These are phyloP conservation scores for Thomomys bottae DNA, from an alignment of 2,113 vertebrate genomes.

Conservation along the genomic window DNA sequence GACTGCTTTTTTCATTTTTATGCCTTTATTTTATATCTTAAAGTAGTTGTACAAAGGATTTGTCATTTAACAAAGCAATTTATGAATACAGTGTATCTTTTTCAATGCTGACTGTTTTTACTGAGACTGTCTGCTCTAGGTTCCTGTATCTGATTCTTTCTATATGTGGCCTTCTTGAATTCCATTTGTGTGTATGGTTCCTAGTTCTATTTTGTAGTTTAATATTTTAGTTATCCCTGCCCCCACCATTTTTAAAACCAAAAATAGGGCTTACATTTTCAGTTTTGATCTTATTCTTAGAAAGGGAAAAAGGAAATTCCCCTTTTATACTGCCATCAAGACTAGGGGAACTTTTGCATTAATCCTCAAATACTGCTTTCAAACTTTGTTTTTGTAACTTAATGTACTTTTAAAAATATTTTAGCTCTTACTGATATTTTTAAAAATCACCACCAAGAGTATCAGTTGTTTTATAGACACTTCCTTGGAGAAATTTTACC, in stretches of 20 bases:
- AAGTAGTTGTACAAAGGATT: no score
- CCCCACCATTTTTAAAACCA: neutral
- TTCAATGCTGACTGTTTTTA: no score
- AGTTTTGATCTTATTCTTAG: neutral
- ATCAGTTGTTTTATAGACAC: neutral
- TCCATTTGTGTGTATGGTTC: neutral
- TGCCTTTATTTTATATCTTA: no score
- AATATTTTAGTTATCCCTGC: neutral
- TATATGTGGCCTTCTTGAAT: neutral
- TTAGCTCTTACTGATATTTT: neutral
- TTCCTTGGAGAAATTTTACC: neutral
- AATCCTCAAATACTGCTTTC: neutral
- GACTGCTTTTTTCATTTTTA: neutral
- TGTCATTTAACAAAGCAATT: no score
- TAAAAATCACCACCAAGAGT: neutral
- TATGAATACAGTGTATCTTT: no score
- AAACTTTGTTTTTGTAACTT: neutral
- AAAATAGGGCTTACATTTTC: conserved; percentile 1
- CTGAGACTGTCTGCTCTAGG: neutral
- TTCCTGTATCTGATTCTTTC: neutral
- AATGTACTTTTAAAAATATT: neutral
- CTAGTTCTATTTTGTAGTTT: neutral
- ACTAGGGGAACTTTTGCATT: neutral
- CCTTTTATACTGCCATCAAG: neutral
- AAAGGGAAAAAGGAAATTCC: neutral